These are phyloP conservation scores for Leptoclinus maculatus DNA, from an alignment of 2,797 vertebrate genomes.

Conservation along the genomic window DNA sequence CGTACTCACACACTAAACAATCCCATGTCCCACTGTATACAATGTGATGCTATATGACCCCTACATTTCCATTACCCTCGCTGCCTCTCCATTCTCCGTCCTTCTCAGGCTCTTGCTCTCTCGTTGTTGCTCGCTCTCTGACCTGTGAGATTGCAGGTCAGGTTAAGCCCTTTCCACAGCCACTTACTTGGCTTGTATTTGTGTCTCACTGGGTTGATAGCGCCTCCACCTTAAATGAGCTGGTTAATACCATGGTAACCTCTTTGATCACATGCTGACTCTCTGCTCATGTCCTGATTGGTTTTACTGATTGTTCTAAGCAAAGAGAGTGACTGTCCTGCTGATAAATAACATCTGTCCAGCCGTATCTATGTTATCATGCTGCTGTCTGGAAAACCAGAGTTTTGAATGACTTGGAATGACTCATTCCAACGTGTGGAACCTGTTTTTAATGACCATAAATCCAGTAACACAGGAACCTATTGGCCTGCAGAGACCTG, in stretches of 20 bases:
- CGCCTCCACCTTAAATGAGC: constrained; percentile 52
- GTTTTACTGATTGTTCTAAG: constrained; percentile 69
- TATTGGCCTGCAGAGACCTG: not conserved
- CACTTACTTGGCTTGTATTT: constrained; percentile 52
- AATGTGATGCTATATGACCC: constrained; percentile 63
- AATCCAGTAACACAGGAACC: constrained; percentile 3
- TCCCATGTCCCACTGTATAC: constrained; percentile 11
- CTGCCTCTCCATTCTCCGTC: constrained; percentile 21
- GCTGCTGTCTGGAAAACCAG: constrained; percentile 25
- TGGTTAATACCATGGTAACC: constrained; percentile 68
- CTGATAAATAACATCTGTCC: constrained; percentile 50
- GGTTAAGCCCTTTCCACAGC: constrained; percentile 67
- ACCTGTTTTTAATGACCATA: constrained; percentile 30
- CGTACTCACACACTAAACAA: constrained; percentile 7
- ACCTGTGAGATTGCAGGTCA: constrained; percentile 75
- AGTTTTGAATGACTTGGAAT: constrained; percentile 10
- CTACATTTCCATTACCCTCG: constrained; percentile 66
- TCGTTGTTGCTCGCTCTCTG: constrained; percentile 49
- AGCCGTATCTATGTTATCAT: constrained; percentile 32
- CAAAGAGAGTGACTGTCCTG: constrained; percentile 44
- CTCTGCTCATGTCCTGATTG: constrained; percentile 64
- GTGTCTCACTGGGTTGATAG: constrained; percentile 46
- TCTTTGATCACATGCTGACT: constrained; percentile 64
- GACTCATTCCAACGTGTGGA: constrained; percentile 24
- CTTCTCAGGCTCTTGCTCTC: constrained; percentile 26